phyloP scores from a whole-genome alignment of 2,797 vertebrate genomes.

The Eremophila alpestris region DNA sequence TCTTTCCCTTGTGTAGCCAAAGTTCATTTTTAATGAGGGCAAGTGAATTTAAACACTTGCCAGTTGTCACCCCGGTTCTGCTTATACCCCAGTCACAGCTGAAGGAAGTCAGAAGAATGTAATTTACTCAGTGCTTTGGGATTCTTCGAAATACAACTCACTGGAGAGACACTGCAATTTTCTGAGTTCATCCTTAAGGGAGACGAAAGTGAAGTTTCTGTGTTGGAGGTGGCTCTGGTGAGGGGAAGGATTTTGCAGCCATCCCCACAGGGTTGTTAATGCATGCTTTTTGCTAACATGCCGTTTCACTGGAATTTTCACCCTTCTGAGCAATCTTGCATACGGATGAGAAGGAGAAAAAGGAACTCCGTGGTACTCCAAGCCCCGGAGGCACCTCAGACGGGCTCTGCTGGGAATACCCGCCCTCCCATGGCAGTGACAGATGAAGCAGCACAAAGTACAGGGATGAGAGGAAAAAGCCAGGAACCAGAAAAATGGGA shows the following conservation, averaged over 20 bases:
- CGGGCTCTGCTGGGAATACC: not conserved
- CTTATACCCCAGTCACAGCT: not conserved
- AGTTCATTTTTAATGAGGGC: not conserved
- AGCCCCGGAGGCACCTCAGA: not conserved
- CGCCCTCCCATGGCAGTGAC: not conserved
- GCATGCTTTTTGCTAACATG: constrained; percentile 9
- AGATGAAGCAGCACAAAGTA: not conserved
- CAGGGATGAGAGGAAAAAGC: not conserved
- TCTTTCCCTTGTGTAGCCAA: not conserved
- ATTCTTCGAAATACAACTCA: not conserved
- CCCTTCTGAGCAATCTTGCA: constrained; percentile 32
- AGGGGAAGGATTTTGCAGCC: constrained; percentile 40
- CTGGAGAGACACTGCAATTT: not conserved
- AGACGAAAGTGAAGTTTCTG: not conserved
- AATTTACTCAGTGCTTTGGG: not conserved
- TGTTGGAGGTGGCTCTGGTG: not conserved
- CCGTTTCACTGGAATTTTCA: constrained; percentile 37
- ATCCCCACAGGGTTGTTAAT: constrained; percentile 6
- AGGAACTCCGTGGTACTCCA: not conserved
- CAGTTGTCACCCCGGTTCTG: not conserved
- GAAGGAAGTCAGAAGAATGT: not conserved
- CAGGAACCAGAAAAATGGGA: not conserved
- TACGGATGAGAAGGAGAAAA: not conserved
- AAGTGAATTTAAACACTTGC: not conserved
- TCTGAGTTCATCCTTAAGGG: not conserved